Conservation (phyloP, 2,797 vertebrate species). For the Mormyrops boulengeri region DNA sequence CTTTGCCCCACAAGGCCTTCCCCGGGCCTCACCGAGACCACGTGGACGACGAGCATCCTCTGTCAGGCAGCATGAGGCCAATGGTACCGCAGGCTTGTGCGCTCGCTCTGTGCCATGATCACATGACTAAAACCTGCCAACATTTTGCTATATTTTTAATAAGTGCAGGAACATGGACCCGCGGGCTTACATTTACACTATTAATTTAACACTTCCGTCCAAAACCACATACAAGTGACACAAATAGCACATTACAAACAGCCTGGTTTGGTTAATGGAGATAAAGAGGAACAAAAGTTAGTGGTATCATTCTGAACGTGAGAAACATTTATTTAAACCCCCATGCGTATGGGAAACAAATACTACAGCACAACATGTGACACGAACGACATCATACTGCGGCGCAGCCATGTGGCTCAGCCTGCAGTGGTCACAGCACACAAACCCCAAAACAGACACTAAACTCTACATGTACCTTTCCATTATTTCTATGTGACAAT, state of each 20-base stretch:
- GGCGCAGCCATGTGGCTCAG: background rate
- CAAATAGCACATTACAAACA: background rate
- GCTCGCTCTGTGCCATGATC: slow-evolving; percentile 39
- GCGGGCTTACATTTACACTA: background rate
- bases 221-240: background rate
- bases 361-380: background rate
- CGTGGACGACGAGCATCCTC: background rate
- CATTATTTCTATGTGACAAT: background rate
- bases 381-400: background rate
- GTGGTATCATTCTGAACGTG: background rate
- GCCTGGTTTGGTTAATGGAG: background rate
- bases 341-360: background rate
- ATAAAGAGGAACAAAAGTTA: background rate
- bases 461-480: background rate
- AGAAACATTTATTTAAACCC: background rate
- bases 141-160: background rate
- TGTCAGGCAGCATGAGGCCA: slow-evolving; percentile 44
- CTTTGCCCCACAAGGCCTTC: background rate
- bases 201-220: background rate
- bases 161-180: background rate
- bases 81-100: slow-evolving; percentile 60
- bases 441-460: slow-evolving; percentile 27
- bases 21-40: background rate
- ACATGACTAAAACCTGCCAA: slow-evolving; percentile 19
- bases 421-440: background rate